Conservation (phyloP, 2,888 invertebrate genomes). For the Lampropteryx suffumata region DNA sequence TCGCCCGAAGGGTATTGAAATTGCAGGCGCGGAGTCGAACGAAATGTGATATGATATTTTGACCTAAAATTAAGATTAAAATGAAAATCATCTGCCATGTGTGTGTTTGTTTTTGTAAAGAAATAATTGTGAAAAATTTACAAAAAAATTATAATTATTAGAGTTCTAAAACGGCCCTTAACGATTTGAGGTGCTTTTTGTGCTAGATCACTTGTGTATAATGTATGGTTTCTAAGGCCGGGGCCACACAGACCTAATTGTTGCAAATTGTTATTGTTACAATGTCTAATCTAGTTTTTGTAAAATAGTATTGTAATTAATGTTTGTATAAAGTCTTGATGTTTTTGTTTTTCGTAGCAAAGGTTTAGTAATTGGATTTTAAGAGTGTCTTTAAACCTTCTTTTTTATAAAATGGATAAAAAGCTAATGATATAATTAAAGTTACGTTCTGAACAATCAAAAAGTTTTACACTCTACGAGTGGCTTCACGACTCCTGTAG, state of each 20-base stretch:
- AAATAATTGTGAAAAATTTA: constrained; percentile 63
- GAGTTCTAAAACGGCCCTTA: constrained; percentile 24
- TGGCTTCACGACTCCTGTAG: no score
- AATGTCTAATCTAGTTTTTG: no score
- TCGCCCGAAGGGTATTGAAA: constrained; percentile 17
- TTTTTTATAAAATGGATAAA: constrained; percentile 22
- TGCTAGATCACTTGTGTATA: constrained; percentile 24
- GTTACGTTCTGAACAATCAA: not conserved
- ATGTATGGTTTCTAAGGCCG: constrained; percentile 21
- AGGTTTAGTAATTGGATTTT: not conserved
- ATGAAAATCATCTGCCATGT: constrained; percentile 67
- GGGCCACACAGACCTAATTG: constrained; percentile 4
- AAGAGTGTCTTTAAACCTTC: constrained; percentile 12
- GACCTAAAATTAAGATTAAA: constrained; percentile 73
- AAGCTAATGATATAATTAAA: constrained; percentile 3
- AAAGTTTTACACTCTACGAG: no score
- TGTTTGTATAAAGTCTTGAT: no score
- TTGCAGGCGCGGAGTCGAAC: constrained; percentile 39
- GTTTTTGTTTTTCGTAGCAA: not conserved
- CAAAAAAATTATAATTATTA: constrained; percentile 53
- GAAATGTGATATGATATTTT: constrained; percentile 62
- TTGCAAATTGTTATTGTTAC: constrained; percentile 6
- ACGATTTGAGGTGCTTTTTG: constrained; percentile 33
- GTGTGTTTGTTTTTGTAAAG: constrained; percentile 69
- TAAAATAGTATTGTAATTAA: no score